A percentile compares a stretch with the other conserved stretches of the same genome.
Evolutionary conservation across 2,113 vertebrate species (phyloP).

Genomic region (Solea solea): DNA sequence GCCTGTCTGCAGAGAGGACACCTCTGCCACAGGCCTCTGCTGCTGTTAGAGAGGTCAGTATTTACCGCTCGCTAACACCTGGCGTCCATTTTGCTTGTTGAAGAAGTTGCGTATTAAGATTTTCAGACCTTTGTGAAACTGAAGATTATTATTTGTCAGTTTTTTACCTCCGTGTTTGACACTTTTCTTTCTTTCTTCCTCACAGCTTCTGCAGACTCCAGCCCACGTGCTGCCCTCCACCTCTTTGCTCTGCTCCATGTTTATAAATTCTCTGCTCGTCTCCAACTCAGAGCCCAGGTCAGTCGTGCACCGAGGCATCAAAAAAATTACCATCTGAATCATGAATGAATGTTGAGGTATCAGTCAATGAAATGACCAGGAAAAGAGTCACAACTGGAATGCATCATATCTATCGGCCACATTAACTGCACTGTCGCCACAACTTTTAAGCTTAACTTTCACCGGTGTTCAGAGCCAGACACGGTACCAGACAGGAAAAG

Average conservation of each 20-base stretch:
- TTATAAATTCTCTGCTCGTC: constrained; percentile 89
- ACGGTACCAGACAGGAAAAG: no score
- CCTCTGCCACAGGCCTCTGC: constrained; percentile 79
- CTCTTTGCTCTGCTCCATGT: constrained; percentile 90
- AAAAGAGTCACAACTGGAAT: no score
- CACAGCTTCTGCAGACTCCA: constrained; percentile 91
- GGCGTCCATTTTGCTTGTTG: background rate
- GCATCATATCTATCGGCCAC: no score
- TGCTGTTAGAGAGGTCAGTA: constrained; percentile 86
- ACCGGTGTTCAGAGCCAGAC: no score
- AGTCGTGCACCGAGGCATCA: constrained; percentile 3
- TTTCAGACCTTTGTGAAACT: background rate
- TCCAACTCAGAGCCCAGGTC: constrained; percentile 75
- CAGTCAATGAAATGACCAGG: no score
- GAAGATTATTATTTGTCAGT: background rate
- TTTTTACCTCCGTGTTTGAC: background rate
- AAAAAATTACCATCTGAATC: background rate
- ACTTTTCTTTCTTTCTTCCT: background rate
- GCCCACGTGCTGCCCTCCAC: constrained; percentile 93
- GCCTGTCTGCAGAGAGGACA: constrained; percentile 46
- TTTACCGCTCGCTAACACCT: background rate
- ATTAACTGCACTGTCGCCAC: no score
- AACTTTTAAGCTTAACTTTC: no score
- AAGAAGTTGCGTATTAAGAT: no score
- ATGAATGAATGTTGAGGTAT: no score